These are phyloP conservation scores for Antheraea assamensis DNA, from an alignment of 2,888 invertebrate species.

Conservation along the genomic window DNA sequence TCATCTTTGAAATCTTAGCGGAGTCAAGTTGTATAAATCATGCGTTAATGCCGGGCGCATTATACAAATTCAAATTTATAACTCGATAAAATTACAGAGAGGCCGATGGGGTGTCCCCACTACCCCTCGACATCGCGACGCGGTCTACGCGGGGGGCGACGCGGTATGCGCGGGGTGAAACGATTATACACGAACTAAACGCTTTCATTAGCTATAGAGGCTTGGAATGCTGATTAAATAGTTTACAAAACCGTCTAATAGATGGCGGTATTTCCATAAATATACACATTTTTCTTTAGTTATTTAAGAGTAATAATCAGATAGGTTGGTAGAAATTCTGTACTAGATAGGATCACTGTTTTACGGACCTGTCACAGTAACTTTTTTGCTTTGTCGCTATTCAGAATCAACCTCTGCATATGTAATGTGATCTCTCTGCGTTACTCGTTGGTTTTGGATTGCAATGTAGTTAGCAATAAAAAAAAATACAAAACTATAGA, in stretches of 20 bases:
- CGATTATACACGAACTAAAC: slow-evolving; percentile 62
- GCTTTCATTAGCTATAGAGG: slow-evolving; percentile 64
- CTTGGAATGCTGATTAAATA: slow-evolving; percentile 36
- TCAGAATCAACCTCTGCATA: too few species aligned
- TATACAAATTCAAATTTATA: slow-evolving; percentile 83
- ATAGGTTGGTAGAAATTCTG: background rate
- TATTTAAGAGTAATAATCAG: background rate
- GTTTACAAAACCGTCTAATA: slow-evolving; percentile 16
- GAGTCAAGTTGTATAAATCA: slow-evolving; percentile 82
- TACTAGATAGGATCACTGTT: too few species aligned
- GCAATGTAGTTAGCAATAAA: too few species aligned
- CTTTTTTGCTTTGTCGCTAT: too few species aligned
- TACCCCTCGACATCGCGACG: slow-evolving; percentile 37
- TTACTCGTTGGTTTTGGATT: too few species aligned
- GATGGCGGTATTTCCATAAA: slow-evolving; percentile 17
- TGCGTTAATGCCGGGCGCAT: slow-evolving; percentile 79
- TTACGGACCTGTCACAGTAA: too few species aligned
- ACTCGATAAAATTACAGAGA: slow-evolving; percentile 82
- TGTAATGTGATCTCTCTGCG: too few species aligned
- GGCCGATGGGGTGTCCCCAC: slow-evolving; percentile 60
- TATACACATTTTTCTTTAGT: background rate
- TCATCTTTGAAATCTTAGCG: slow-evolving; percentile 82
- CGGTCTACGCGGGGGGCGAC: slow-evolving; percentile 16
- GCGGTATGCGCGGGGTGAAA: slow-evolving; percentile 32
- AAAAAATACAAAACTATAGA: too few species aligned